These are phyloP conservation scores for Siphonodentalium dalli DNA, from an alignment of 2,888 invertebrate species.

Conservation along the genomic window DNA sequence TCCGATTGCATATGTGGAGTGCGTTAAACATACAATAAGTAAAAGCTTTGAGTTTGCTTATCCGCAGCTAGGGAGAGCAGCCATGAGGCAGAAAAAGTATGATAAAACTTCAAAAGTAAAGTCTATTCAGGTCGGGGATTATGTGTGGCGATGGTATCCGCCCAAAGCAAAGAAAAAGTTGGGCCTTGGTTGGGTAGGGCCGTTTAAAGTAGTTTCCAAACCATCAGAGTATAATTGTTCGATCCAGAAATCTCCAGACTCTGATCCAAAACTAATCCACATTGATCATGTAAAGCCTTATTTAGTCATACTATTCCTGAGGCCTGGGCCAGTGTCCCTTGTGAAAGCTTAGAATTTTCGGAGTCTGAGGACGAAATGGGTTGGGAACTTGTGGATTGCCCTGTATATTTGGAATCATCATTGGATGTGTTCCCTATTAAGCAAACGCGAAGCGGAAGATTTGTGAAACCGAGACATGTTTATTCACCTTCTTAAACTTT, in stretches of 20 bases:
- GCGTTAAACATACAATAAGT: constrained; percentile 11
- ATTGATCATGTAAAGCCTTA: constrained; percentile 27
- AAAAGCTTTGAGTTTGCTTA: constrained; percentile 19
- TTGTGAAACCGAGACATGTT: too few species aligned
- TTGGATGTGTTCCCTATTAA: too few species aligned
- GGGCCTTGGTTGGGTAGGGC: constrained; percentile 24
- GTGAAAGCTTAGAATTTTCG: too few species aligned
- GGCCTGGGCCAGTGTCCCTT: too few species aligned
- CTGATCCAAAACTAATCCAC: constrained; percentile 10
- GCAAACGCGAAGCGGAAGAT: too few species aligned
- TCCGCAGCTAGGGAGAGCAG: constrained; percentile 19
- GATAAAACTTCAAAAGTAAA: constrained; percentile 21
- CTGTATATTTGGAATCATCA: too few species aligned
- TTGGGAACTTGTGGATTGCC: too few species aligned
- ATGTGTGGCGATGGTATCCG: constrained; percentile 27
- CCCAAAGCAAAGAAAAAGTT: constrained; percentile 20
- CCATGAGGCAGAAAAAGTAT: constrained; percentile 19
- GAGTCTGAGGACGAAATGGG: too few species aligned
- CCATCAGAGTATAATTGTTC: constrained; percentile 13
- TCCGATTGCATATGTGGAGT: constrained; percentile 19
- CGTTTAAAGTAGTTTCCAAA: constrained; percentile 14
- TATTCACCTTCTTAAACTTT: too few species aligned
- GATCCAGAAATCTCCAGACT: constrained; percentile 10
- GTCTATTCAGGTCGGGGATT: constrained; percentile 7
- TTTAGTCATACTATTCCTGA: too few species aligned